These are phyloP conservation scores for Camponotus floridanus DNA, from an alignment of 1,140 invertebrate species.

Conservation along the genomic window DNA sequence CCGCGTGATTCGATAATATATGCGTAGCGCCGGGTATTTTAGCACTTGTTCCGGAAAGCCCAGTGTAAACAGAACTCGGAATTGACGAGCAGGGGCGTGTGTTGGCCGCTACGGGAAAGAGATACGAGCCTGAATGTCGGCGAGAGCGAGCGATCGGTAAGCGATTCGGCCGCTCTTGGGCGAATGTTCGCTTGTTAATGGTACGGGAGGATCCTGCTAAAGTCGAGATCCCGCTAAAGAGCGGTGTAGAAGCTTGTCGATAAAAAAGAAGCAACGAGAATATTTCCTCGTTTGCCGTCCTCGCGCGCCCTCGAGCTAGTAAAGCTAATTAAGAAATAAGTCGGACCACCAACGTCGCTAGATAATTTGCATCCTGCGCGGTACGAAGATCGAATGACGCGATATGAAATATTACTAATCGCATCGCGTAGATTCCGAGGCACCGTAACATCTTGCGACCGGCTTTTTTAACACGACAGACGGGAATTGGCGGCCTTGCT, in stretches of 20 bases:
- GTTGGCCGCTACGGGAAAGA: not conserved
- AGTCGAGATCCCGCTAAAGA: constrained; percentile 48
- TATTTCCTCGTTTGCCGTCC: constrained; percentile 55
- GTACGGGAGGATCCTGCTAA: constrained; percentile 13
- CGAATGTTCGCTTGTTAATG: constrained; percentile 54
- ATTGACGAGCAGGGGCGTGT: constrained; percentile 37
- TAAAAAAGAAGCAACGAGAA: constrained; percentile 45
- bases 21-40: constrained; percentile 59
- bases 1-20: constrained; percentile 28
- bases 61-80: constrained; percentile 46
- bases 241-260: constrained; percentile 47
- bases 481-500: not conserved
- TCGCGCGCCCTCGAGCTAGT: constrained; percentile 59
- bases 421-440: constrained; percentile 32
- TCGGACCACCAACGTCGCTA: constrained; percentile 70
- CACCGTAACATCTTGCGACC: constrained; percentile 19
- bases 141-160: constrained; percentile 33
- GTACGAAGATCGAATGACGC: constrained; percentile 59
- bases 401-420: constrained; percentile 62
- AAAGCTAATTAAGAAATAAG: constrained; percentile 77
- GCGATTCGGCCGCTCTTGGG: constrained; percentile 30
- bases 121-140: not conserved
- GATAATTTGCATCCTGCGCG: constrained; percentile 58
- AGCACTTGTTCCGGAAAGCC: constrained; percentile 63
- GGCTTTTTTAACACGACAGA: constrained; percentile 15